A percentile compares a stretch with the other conserved stretches of the same genome.
Conservation (phyloP, 2,113 vertebrate genomes). For the Pyxicephalus adspersus region DNA sequence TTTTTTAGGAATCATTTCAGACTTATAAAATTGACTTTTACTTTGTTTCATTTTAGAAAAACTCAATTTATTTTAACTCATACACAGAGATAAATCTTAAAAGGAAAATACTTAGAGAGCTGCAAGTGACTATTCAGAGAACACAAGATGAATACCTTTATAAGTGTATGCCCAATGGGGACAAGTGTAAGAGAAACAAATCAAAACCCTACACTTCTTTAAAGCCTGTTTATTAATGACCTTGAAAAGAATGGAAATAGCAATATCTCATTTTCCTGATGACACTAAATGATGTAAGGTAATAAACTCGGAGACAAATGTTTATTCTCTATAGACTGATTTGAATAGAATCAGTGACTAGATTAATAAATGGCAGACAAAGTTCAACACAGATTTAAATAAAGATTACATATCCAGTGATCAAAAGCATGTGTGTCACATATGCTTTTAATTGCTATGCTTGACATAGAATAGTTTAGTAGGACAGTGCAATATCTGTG, state of each 20-base stretch:
- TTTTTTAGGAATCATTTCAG: too few relatives aligned
- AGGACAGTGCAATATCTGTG: conserved; percentile 3
- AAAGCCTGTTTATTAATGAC: conserved; percentile 42
- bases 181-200: conserved; percentile 26
- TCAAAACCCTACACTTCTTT: conserved; percentile 25
- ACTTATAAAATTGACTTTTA: too few relatives aligned
- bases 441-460: conserved; percentile 10
- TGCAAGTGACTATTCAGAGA: neutral
- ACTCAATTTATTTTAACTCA: neutral
- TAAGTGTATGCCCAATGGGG: conserved; percentile 11
- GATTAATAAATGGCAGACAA: conserved; percentile 16
- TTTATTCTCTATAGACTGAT: conserved; percentile 39
- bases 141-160: conserved; percentile 19
- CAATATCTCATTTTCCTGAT: conserved; percentile 38
- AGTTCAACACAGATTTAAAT: conserved; percentile 21
- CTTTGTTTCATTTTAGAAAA: too few relatives aligned
- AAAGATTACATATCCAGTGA: conserved; percentile 17
- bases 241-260: conserved; percentile 22
- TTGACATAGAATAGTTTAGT: neutral
- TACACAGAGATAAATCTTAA: neutral
- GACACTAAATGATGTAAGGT: conserved; percentile 37
- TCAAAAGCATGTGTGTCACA: conserved; percentile 22
- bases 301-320: conserved; percentile 30
- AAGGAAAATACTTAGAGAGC: neutral
- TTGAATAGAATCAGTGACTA: conserved; percentile 25